Evolutionary conservation across 2,797 vertebrate species (phyloP).

Genomic region (Scomberomorus guttatus): DNA sequence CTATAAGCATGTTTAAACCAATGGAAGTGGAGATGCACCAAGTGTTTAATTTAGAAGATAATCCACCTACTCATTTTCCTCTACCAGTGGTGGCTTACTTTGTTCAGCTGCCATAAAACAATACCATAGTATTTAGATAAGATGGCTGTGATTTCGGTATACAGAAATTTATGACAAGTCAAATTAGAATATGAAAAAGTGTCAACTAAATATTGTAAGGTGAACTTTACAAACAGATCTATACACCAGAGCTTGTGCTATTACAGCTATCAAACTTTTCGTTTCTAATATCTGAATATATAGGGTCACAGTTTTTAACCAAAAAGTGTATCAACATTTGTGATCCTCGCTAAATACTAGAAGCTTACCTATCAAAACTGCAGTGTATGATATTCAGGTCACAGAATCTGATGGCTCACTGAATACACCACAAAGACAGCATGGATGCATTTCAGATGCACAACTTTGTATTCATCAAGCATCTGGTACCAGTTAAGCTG

Average conservation of each 20-base stretch:
- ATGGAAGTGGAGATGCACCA: no score
- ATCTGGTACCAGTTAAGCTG: no score
- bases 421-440: neutral
- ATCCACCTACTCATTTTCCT: no score
- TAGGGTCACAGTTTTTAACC: neutral
- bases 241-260: no score
- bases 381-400: neutral
- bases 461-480: no score
- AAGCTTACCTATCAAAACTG: no score
- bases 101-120: no score
- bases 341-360: neutral
- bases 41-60: no score
- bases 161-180: neutral
- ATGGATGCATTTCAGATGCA: no score
- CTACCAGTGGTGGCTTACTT: no score
- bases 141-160: neutral
- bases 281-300: neutral
- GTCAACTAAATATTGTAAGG: neutral
- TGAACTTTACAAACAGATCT: neutral
- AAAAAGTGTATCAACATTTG: neutral
- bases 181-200: neutral
- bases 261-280: no score
- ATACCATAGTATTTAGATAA: neutral
- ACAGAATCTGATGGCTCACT: neutral
- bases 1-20: no score